A percentile compares a stretch with the other conserved stretches of the same genome.
Evolutionary conservation across 2,888 invertebrate species (phyloP).

Genomic region (Mythimna ferrago): DNA sequence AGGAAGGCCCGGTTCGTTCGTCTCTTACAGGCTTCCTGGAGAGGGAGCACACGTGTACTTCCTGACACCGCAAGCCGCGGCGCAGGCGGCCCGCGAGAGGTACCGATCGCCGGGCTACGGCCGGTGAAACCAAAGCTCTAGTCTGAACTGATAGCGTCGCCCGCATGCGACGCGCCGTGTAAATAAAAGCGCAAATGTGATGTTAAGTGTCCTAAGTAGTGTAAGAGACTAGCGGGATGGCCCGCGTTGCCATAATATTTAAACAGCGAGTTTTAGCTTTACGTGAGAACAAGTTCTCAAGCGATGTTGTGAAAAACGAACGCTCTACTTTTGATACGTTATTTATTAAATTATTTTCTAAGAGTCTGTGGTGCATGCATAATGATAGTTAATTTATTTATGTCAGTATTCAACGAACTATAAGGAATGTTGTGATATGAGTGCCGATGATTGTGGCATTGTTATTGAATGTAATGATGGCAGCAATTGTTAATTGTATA

Average conservation of each 20-base stretch:
- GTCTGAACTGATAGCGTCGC: constrained; percentile 83
- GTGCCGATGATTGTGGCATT: constrained; percentile 77
- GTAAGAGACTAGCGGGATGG: constrained; percentile 86
- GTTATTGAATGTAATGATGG: constrained; percentile 73
- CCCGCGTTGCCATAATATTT: constrained; percentile 89
- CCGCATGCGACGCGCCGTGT: constrained; percentile 79
- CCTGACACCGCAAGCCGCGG: constrained; percentile 92
- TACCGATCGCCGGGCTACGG: constrained; percentile 85
- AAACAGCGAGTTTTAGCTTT: constrained; percentile 72
- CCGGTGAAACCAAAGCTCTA: constrained; percentile 89
- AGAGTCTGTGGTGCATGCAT: constrained; percentile 87
- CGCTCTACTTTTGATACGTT: constrained; percentile 80
- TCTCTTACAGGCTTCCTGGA: constrained; percentile 94
- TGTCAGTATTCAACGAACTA: constrained; percentile 87
- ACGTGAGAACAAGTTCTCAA: constrained; percentile 64
- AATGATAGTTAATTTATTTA: constrained; percentile 89
- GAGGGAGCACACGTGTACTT: constrained; percentile 95
- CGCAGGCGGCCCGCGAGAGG: constrained; percentile 78
- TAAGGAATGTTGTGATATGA: constrained; percentile 83
- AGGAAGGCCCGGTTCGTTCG: constrained; percentile 91
- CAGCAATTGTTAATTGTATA: constrained; percentile 77
- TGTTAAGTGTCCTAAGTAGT: constrained; percentile 90
- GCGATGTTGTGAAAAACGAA: constrained; percentile 78
- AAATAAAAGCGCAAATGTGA: constrained; percentile 91
- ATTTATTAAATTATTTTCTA: constrained; percentile 89